Percentiles rank a stretch among this genome's conserved stretches.
Conservation (phyloP, 1,140 invertebrate genomes). For the Penaeus vannamei region DNA sequence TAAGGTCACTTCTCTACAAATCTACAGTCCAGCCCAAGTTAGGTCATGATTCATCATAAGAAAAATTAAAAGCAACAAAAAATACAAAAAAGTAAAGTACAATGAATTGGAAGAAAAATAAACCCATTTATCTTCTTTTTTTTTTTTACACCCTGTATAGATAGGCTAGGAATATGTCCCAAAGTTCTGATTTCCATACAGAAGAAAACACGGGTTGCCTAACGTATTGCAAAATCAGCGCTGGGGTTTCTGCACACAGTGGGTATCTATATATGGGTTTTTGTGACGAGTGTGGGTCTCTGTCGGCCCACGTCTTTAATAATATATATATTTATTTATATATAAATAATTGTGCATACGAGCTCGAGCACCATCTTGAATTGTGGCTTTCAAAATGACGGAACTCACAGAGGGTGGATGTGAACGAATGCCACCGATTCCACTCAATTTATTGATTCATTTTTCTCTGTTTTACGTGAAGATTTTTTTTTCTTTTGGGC, state of each 20-base stretch:
- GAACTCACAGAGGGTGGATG: background rate
- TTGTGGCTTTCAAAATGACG: background rate
- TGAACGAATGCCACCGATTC: background rate
- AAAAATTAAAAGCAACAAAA: constrained; percentile 42
- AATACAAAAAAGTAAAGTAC: background rate
- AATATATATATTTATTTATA: too few relatives aligned
- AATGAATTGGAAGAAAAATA: constrained; percentile 35
- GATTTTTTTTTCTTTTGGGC: background rate
- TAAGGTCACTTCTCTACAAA: constrained; percentile 45
- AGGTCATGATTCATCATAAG: constrained; percentile 39
- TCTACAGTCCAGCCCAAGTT: constrained; percentile 54
- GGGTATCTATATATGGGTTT: too few relatives aligned
- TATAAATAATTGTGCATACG: constrained; percentile 3
- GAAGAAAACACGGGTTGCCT: too few relatives aligned
- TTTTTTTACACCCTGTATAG: too few relatives aligned
- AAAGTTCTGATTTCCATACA: too few relatives aligned
- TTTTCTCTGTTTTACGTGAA: background rate
- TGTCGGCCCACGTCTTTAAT: too few relatives aligned
- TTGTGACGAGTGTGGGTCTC: too few relatives aligned
- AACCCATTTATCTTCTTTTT: background rate
- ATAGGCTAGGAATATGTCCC: too few relatives aligned
- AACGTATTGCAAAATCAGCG: too few relatives aligned
- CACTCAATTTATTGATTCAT: background rate
- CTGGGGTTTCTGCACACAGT: too few relatives aligned
- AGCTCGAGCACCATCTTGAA: constrained; percentile 31